Percentiles rank a stretch among this genome's conserved stretches.
phyloP scores from a whole-genome alignment of 1,140 invertebrate species.

The Ganaspis sp. region DNA sequence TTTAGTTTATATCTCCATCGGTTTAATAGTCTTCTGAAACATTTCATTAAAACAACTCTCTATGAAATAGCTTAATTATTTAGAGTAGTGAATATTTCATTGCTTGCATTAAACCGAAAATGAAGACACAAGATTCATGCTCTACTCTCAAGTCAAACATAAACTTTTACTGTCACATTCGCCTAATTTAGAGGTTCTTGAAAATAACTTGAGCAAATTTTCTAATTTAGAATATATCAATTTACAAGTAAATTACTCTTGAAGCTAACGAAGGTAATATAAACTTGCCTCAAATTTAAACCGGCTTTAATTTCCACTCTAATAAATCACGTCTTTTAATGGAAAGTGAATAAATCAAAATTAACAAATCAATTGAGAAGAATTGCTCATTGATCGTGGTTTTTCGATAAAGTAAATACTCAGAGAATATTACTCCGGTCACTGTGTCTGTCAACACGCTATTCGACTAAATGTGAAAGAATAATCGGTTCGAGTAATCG shows the following conservation, averaged over 20 bases:
- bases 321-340: neutral
- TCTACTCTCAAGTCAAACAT: neutral
- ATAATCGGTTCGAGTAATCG: slow-evolving; percentile 14
- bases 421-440: neutral
- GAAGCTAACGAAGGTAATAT: neutral
- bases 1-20: neutral
- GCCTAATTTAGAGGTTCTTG: too few species aligned
- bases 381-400: neutral
- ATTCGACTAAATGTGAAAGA: neutral
- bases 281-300: neutral
- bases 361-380: slow-evolving; percentile 5
- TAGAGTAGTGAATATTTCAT: slow-evolving; percentile 11
- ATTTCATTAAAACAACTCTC: neutral
- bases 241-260: neutral
- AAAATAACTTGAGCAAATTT: too few species aligned
- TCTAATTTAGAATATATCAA: too few species aligned
- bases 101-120: neutral
- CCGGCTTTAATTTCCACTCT: neutral
- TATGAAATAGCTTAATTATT: slow-evolving; percentile 10
- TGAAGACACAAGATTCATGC: neutral
- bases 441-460: slow-evolving; percentile 6
- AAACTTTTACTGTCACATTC: too few species aligned
- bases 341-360: neutral
- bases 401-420: slow-evolving; percentile 12
- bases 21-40: neutral